Conservation (phyloP, 2,888 invertebrate species). For the Parnassius smintheus region DNA sequence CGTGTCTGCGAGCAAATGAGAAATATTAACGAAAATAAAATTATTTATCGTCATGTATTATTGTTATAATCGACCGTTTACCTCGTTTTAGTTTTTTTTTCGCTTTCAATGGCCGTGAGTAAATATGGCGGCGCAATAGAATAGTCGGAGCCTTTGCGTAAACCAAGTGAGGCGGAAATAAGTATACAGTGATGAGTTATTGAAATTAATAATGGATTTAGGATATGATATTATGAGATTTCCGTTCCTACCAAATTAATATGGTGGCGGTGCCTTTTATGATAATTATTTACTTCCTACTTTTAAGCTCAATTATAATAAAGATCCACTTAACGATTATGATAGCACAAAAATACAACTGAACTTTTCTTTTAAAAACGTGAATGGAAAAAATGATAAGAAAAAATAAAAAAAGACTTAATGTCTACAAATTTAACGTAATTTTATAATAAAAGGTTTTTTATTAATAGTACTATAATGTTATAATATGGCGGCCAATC, state of each 20-base stretch:
- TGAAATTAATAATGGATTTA: constrained; percentile 49
- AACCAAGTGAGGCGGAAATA: constrained; percentile 62
- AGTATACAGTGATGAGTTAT: constrained; percentile 49
- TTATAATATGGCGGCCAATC: too few relatives aligned
- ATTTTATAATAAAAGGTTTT: too few relatives aligned
- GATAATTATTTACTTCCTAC: constrained; percentile 58
- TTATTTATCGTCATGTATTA: constrained; percentile 40
- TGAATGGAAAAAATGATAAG: too few relatives aligned
- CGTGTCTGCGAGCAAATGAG: not conserved
- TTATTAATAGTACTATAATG: too few relatives aligned
- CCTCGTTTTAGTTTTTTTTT: constrained; percentile 39
- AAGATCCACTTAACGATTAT: too few relatives aligned
- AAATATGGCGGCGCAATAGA: constrained; percentile 41
- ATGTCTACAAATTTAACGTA: too few relatives aligned
- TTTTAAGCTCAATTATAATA: constrained; percentile 3
- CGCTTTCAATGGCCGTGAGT: constrained; percentile 38
- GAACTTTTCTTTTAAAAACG: too few relatives aligned
- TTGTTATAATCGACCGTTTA: constrained; percentile 42
- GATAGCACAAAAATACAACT: too few relatives aligned
- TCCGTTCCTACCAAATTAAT: constrained; percentile 58
- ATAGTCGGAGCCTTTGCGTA: constrained; percentile 62
- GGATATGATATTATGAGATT: constrained; percentile 71
- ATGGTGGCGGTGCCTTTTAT: constrained; percentile 50
- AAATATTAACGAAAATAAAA: constrained; percentile 32
- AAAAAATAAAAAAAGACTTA: too few relatives aligned